Evolutionary conservation across 2,797 vertebrate genomes (phyloP).

Genomic region (Amphiprion clarkii): DNA sequence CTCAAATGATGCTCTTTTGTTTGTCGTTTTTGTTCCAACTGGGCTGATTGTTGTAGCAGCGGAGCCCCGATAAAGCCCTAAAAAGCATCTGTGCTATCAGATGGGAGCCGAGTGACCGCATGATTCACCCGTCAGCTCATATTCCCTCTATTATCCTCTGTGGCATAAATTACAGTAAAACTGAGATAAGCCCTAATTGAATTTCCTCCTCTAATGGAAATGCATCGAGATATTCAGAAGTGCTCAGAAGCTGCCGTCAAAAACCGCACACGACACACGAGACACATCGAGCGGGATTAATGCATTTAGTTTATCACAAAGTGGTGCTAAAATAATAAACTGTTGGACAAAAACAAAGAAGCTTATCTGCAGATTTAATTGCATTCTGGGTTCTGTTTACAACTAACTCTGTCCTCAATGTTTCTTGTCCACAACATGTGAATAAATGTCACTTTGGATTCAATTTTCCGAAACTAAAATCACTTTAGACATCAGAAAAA

Average conservation of each 20-base stretch:
- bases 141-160: slow-evolving; percentile 63
- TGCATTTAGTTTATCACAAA: slow-evolving; percentile 37
- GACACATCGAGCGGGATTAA: slow-evolving; percentile 35
- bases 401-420: too few relatives aligned
- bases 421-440: too few relatives aligned
- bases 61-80: slow-evolving; percentile 36
- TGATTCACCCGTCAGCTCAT: slow-evolving; percentile 57
- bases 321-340: neutral
- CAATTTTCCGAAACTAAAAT: too few relatives aligned
- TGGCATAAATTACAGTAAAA: slow-evolving; percentile 73
- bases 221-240: slow-evolving; percentile 60
- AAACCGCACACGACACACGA: slow-evolving; percentile 32
- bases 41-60: slow-evolving; percentile 22
- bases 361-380: too few relatives aligned
- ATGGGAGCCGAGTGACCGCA: slow-evolving; percentile 60
- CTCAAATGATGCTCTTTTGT: slow-evolving; percentile 27
- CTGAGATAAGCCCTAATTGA: slow-evolving; percentile 76
- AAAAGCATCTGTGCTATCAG: slow-evolving; percentile 65
- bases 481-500: too few relatives aligned
- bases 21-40: slow-evolving; percentile 19
- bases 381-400: too few relatives aligned
- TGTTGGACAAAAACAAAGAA: neutral
- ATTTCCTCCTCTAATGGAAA: slow-evolving; percentile 73
- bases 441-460: too few relatives aligned
- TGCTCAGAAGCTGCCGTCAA: slow-evolving; percentile 44